Evolutionary conservation across 2,113 vertebrate genomes (phyloP).

Genomic region (Nannospalax galili): DNA sequence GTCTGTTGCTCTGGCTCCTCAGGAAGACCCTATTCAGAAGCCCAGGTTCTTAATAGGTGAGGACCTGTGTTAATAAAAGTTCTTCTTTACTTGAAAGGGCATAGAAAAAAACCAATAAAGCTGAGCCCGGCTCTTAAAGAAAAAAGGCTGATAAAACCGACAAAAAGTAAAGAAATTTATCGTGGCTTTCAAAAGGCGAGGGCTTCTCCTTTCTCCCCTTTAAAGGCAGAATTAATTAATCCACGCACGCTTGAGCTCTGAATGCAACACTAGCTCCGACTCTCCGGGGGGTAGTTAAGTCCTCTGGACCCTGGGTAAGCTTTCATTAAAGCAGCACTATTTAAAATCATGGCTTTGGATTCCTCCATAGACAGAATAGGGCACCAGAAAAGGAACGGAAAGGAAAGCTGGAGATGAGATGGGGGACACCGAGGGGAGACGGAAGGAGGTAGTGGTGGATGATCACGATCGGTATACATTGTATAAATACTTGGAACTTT

Average conservation of each 20-base stretch:
- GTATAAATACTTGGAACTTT: no score
- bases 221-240: conserved; percentile 80
- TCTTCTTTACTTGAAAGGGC: conserved; percentile 70
- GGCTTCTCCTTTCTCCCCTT: conserved; percentile 58
- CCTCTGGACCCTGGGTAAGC: conserved; percentile 66
- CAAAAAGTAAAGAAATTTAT: conserved; percentile 74
- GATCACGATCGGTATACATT: no score
- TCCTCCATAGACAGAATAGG: conserved; percentile 47
- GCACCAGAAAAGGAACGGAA: conserved; percentile 24
- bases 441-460: no score
- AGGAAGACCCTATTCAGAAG: conserved; percentile 62
- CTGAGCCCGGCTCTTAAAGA: conserved; percentile 60
- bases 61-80: conserved; percentile 58
- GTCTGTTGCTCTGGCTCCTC: not conserved
- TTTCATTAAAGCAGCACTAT: conserved; percentile 67
- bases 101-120: conserved; percentile 65
- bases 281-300: conserved; percentile 54
- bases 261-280: conserved; percentile 69
- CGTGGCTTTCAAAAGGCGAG: conserved; percentile 68
- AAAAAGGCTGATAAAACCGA: conserved; percentile 70
- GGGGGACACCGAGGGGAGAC: no score
- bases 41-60: conserved; percentile 14
- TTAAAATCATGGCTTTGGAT: conserved; percentile 72
- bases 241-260: conserved; percentile 47
- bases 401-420: not conserved